Percentiles rank a stretch among this genome's conserved stretches.
phyloP scores from a whole-genome alignment of 1,140 invertebrate genomes.

The Rhopalosiphum padi region DNA sequence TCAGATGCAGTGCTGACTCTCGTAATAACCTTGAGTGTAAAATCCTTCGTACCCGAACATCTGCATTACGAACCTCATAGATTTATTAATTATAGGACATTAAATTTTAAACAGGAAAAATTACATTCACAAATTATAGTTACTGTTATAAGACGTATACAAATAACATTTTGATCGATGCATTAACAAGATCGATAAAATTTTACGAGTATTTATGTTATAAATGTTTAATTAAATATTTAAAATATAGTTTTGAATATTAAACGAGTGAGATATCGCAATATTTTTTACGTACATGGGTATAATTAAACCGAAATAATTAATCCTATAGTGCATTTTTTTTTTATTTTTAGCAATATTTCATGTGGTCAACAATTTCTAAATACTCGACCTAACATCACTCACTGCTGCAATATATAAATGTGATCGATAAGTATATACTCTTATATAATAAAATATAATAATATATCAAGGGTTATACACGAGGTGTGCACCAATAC shows the following conservation, averaged over 20 bases:
- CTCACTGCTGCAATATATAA: not conserved
- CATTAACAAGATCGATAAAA: not conserved
- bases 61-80: not conserved
- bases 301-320: not conserved
- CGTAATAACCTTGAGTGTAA: not conserved
- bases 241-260: not conserved
- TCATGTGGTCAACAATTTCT: not conserved
- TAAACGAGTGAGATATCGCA: not conserved
- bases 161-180: not conserved
- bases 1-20: no score
- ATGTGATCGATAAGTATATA: not conserved
- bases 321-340: not conserved
- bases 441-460: not conserved
- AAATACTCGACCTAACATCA: not conserved
- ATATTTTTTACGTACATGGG: not conserved
- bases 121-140: slow-evolving; percentile 10
- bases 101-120: not conserved
- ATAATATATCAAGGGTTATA: not conserved
- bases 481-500: not conserved
- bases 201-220: slow-evolving; percentile 12
- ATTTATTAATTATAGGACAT: slow-evolving; percentile 7
- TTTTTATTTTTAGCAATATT: not conserved
- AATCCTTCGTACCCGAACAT: not conserved
- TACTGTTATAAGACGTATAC: not conserved
- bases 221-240: not conserved